Evolutionary conservation across 2,888 invertebrate genomes (phyloP).

Genomic region (Drosophila diplacantha): DNA sequence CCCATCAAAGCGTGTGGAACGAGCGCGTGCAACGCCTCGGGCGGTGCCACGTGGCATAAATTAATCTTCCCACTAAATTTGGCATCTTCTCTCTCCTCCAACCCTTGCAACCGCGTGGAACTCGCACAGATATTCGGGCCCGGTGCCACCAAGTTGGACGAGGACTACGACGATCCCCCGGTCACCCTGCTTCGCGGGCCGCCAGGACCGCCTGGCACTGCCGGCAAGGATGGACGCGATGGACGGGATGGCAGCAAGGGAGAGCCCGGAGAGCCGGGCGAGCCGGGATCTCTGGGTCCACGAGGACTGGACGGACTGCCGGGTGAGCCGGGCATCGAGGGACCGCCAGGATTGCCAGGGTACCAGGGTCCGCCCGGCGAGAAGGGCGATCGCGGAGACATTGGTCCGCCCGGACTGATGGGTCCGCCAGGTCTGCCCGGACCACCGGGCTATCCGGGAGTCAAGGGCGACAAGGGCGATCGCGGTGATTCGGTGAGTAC

Average conservation of each 20-base stretch:
- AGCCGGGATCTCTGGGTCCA: constrained; percentile 86
- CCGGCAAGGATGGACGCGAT: constrained; percentile 77
- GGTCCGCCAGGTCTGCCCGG: constrained; percentile 93
- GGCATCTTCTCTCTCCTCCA: constrained; percentile 37
- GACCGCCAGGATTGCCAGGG: constrained; percentile 88
- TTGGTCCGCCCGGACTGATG: constrained; percentile 95
- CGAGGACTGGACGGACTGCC: constrained; percentile 86
- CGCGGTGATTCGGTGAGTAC: constrained; percentile 94
- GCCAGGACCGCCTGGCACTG: constrained; percentile 81
- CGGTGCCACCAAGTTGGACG: constrained; percentile 77
- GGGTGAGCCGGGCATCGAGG: constrained; percentile 90
- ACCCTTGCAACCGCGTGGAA: constrained; percentile 22
- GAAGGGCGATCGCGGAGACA: constrained; percentile 88
- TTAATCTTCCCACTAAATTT: constrained; percentile 63
- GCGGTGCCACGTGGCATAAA: constrained; percentile 67
- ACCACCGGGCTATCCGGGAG: constrained; percentile 91
- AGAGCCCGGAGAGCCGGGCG: constrained; percentile 85
- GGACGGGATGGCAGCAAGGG: constrained; percentile 79
- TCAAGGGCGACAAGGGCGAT: constrained; percentile 93
- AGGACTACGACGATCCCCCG: constrained; percentile 78
- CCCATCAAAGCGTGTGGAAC: constrained; percentile 55
- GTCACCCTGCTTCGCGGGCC: constrained; percentile 82
- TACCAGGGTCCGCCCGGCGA: constrained; percentile 91
- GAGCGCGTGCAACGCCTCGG: constrained; percentile 51
- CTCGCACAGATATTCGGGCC: constrained; percentile 76